phyloP scores from a whole-genome alignment of 2,888 invertebrate genomes.

The Metopia argyrocephala region DNA sequence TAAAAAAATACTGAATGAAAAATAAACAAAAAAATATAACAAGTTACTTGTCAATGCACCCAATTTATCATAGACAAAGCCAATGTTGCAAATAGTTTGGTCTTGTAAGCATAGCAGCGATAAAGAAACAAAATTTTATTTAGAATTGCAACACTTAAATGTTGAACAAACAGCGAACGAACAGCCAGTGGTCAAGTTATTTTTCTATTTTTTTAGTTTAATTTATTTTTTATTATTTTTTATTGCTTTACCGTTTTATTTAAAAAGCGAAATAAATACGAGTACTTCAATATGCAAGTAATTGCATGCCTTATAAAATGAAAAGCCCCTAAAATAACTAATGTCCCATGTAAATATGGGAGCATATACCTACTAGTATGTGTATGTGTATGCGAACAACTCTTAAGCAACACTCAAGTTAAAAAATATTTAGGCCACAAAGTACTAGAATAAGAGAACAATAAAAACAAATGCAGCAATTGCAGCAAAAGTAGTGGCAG shows the following conservation, averaged over 20 bases:
- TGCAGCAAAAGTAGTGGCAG: not conserved
- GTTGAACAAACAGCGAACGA: slow-evolving; percentile 31
- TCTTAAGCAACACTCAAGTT: slow-evolving; percentile 56
- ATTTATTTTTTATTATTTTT: not conserved
- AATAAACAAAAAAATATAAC: not conserved
- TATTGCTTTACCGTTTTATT: not conserved
- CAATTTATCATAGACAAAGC: slow-evolving; percentile 22
- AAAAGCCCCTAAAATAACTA: not conserved
- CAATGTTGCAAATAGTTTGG: slow-evolving; percentile 4
- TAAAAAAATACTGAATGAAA: not conserved
- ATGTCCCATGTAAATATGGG: not conserved
- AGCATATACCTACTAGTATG: not conserved
- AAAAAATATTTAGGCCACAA: slow-evolving; percentile 62
- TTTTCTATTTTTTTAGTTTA: not conserved
- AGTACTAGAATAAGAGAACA: slow-evolving; percentile 41
- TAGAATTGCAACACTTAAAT: slow-evolving; percentile 51
- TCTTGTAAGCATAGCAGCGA: slow-evolving; percentile 13
- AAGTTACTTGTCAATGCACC: slow-evolving; percentile 25
- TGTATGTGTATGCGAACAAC: not conserved
- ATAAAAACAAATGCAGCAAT: slow-evolving; percentile 12
- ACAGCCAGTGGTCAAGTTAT: slow-evolving; percentile 31
- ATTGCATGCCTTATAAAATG: slow-evolving; percentile 21
- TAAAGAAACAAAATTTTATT: slow-evolving; percentile 27
- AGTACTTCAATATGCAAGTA: not conserved
- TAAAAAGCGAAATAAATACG: not conserved